These are phyloP conservation scores for Beaufortia kweichowensis DNA, from an alignment of 2,113 vertebrate species.

Conservation along the genomic window DNA sequence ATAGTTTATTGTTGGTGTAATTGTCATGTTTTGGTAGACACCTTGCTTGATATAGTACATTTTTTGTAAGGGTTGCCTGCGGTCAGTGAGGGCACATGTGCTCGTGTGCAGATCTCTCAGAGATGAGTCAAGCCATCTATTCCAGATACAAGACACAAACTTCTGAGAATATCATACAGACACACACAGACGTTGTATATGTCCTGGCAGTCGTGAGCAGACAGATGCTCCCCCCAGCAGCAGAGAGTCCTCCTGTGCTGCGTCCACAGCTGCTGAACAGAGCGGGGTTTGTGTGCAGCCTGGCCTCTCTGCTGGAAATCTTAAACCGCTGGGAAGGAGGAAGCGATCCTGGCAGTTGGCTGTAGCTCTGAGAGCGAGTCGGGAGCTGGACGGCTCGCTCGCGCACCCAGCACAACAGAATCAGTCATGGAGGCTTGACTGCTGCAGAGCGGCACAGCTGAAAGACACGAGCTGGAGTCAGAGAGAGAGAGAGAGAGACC, in stretches of 20 bases:
- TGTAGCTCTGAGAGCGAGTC: conserved; percentile 37
- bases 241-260: conserved; percentile 42
- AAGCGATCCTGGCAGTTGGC: conserved; percentile 54
- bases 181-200: conserved; percentile 16
- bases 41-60: background rate
- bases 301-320: conserved; percentile 53
- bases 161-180: background rate
- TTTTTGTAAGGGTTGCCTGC: background rate
- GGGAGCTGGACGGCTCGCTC: conserved; percentile 28
- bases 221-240: conserved; percentile 53
- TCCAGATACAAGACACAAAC: conserved; percentile 8
- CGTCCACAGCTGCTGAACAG: conserved; percentile 58
- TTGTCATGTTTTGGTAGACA: no score
- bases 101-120: background rate
- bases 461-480: conserved; percentile 26
- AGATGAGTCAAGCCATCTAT: background rate
- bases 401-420: conserved; percentile 41
- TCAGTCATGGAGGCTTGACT: conserved; percentile 39
- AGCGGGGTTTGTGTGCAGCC: conserved; percentile 52
- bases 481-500: conserved; percentile 10
- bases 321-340: conserved; percentile 60
- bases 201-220: conserved; percentile 46
- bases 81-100: background rate
- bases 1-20: no score
- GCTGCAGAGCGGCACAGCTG: conserved; percentile 26